phyloP scores from a whole-genome alignment of 2,113 vertebrate genomes.

The Bubalus kerabau region DNA sequence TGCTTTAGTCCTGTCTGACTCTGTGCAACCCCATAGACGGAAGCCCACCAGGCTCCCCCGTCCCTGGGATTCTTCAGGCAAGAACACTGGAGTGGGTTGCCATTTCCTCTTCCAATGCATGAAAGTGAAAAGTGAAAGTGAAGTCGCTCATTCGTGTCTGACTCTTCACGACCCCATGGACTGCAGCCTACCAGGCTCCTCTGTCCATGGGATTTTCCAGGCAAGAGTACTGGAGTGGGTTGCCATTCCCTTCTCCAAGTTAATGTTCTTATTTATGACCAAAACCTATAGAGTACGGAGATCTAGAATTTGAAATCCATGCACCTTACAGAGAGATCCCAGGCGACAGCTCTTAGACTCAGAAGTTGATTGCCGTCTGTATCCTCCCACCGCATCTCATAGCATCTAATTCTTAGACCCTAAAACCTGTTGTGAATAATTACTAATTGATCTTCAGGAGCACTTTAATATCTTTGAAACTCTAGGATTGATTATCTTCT shows the following conservation, averaged over 20 bases:
- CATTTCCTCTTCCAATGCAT: no score
- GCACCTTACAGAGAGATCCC: not conserved
- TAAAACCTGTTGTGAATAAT: not conserved
- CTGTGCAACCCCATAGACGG: no score
- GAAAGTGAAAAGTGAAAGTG: no score
- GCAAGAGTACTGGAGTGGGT: no score
- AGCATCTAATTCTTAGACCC: not conserved
- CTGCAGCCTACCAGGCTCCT: no score
- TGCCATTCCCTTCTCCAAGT: not conserved
- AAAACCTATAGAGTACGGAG: not conserved
- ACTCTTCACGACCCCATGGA: no score
- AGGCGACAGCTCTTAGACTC: not conserved
- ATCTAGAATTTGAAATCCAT: not conserved
- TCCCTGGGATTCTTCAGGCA: no score
- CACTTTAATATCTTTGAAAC: conserved; percentile 36
- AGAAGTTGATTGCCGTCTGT: not conserved
- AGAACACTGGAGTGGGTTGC: no score
- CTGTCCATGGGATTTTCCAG: no score
- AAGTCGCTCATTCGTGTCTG: no score
- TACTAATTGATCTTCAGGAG: conserved; percentile 17
- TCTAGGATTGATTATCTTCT: conserved; percentile 29
- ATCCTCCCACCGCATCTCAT: not conserved
- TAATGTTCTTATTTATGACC: not conserved
- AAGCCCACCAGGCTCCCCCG: no score
- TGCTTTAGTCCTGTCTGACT: no score